Evolutionary conservation across 1,140 invertebrate genomes (phyloP), one percentile per base, ranked within the genome.

Genomic region (Vanessa tameamea): DNA sequence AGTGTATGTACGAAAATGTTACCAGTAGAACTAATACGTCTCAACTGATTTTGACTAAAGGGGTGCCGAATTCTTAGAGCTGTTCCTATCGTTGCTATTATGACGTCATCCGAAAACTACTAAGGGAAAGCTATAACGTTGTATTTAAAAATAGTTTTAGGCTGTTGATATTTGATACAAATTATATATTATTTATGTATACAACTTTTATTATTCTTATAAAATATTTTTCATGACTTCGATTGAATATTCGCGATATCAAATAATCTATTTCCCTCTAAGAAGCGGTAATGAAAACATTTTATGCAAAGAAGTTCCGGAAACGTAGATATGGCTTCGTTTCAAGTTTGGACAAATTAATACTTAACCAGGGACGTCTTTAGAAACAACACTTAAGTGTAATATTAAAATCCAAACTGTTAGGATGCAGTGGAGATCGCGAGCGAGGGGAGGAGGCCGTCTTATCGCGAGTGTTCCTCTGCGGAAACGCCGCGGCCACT

Each of bases 361-460:
- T 87, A 90, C 87, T 88, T 89, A 86, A 85, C 75, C 69, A 76
- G 78, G 78, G 81, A 86, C 72, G 84, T 90, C 88, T 90, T 85
- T 84, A 80, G 82, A 71, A 84, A 90, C 86, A 89, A 87, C 87
- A 90, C 89, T 91, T 89, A 88, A 89, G 79, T 75, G 79, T 87
- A 80, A 90, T 90, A 91, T 90, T 90, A 91, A 91, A 91, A 89
- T 86, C 82, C 84, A 87, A 90, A 90, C 86, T 85, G 86, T 85
- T 80, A 78, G 83, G 85, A 82, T 78, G 73, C 69, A 70, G 63
- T 75, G 59, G 77, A 70, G 80, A 78, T 61, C 64, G 76, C n/a
- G 72, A 78, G 76, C 16, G 69, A 73, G 75, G 71, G 68, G 77
- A 73, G 77, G 77, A 78, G 78, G 78, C 59, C 79, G 84, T 80